A percentile compares a stretch with the other conserved stretches of the same genome.
Conservation (phyloP, 1,140 invertebrate species). For the Heterodera schachtii region DNA sequence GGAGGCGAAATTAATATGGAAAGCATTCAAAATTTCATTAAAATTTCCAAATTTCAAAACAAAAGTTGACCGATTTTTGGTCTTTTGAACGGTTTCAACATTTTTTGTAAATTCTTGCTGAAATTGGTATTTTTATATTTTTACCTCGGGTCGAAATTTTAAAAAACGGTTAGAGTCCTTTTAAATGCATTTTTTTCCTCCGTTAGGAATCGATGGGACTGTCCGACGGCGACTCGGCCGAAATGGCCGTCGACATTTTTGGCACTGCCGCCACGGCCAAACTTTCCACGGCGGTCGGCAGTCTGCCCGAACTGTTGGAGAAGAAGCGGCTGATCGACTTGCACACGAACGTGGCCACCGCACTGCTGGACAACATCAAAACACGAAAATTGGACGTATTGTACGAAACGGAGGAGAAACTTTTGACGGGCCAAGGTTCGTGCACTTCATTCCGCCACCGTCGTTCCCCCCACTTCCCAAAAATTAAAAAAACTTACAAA, state of each 20-base stretch:
- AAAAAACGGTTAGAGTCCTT: no score
- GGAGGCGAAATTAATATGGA: constrained; percentile 70
- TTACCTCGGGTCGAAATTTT: no score
- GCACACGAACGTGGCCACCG: constrained; percentile 94
- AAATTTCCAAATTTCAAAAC: background rate
- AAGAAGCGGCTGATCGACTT: constrained; percentile 96
- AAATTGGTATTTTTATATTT: no score
- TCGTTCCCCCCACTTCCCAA: constrained; percentile 35
- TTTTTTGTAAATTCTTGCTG: no score
- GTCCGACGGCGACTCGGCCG: background rate
- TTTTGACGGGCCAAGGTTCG: constrained; percentile 74
- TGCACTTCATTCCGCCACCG: constrained; percentile 45
- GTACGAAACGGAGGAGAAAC: constrained; percentile 96
- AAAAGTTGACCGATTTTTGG: background rate
- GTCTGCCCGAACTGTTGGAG: constrained; percentile 90
- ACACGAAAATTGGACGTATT: constrained; percentile 84
- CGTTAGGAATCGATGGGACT: constrained; percentile 19
- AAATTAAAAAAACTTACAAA: background rate
- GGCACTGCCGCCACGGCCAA: constrained; percentile 84
- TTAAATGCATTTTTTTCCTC: no score
- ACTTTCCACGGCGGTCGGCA: constrained; percentile 81
- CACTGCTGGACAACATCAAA: constrained; percentile 61
- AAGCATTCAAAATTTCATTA: no score
- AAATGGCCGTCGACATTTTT: constrained; percentile 17
- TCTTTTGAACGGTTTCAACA: no score